These are phyloP conservation scores for Drosophila parabipectinata DNA, from an alignment of 1,140 invertebrate species.

Conservation along the genomic window DNA sequence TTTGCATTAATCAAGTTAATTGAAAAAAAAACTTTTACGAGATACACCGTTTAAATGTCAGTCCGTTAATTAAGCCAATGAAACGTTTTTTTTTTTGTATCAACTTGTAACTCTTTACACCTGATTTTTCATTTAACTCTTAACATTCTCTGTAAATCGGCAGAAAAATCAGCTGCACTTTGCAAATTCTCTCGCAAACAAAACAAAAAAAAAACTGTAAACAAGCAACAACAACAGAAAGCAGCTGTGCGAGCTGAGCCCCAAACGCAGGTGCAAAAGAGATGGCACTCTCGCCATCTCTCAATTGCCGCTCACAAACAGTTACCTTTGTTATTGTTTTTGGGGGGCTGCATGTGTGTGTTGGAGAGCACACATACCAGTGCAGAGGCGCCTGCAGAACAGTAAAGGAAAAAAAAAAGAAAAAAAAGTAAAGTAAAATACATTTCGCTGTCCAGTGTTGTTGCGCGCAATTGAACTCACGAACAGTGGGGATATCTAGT, in stretches of 20 bases:
- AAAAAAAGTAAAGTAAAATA: conserved; percentile 63
- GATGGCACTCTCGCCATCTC: conserved; percentile 6
- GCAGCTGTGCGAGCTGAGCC: conserved; percentile 25
- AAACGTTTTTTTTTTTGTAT: not conserved
- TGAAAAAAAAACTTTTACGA: not conserved
- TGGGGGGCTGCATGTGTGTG: conserved; percentile 32
- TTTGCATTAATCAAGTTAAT: conserved; percentile 18
- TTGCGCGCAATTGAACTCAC: conserved; percentile 70
- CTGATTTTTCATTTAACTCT: conserved; percentile 4
- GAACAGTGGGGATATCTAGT: conserved; percentile 17
- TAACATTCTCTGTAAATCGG: conserved; percentile 8
- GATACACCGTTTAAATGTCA: not conserved
- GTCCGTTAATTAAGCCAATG: not conserved
- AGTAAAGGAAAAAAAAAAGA: conserved; percentile 42
- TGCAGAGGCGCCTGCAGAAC: conserved; percentile 30
- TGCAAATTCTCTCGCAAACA: conserved; percentile 14
- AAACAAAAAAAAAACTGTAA: conserved; percentile 21
- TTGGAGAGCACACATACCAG: conserved; percentile 15
- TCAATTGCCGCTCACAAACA: conserved; percentile 19
- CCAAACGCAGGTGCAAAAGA: conserved; percentile 30
- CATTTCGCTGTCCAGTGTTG: conserved; percentile 45
- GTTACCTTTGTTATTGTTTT: conserved; percentile 41
- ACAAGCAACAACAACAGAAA: conserved; percentile 35
- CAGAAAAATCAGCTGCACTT: conserved; percentile 30
- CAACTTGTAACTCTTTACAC: not conserved